These are phyloP conservation scores for Cotesia typhae DNA, from an alignment of 1,140 invertebrate genomes.

Conservation along the genomic window DNA sequence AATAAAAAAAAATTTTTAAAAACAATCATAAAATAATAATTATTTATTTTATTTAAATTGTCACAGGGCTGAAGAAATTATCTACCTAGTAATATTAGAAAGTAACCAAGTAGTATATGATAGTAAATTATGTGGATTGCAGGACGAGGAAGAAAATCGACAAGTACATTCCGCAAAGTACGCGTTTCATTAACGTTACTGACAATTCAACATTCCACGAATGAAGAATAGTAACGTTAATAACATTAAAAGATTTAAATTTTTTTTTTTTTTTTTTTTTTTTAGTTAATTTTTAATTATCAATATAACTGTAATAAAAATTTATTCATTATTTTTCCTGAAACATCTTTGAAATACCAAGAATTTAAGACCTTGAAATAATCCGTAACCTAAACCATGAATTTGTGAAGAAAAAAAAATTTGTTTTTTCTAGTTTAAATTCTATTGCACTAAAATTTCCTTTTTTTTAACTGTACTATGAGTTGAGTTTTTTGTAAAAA, in stretches of 20 bases:
- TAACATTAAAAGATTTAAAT: background rate
- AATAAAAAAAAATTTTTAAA: background rate
- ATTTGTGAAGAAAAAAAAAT: background rate
- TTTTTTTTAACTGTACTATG: background rate
- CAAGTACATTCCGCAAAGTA: slow-evolving; percentile 32
- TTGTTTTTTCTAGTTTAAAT: slow-evolving; percentile 15
- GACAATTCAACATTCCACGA: slow-evolving; percentile 36
- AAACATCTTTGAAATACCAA: background rate
- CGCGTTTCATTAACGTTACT: slow-evolving; percentile 27
- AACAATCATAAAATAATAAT: background rate
- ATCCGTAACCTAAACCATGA: slow-evolving; percentile 1
- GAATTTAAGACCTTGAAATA: slow-evolving; percentile 15
- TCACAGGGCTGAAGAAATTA: slow-evolving; percentile 6
- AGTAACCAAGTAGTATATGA: slow-evolving; percentile 23
- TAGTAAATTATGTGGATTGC: slow-evolving; percentile 11
- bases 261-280: too few species aligned
- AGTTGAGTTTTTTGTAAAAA: too few species aligned
- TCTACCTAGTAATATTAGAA: background rate
- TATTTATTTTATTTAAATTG: background rate
- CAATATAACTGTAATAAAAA: background rate
- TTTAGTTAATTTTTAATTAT: too few species aligned
- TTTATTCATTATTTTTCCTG: slow-evolving; percentile 15
- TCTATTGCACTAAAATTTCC: background rate
- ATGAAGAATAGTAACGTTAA: slow-evolving; percentile 1
- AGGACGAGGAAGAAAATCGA: slow-evolving; percentile 34